Conservation (phyloP, 1,140 invertebrate species). For the Euwallacea similis region DNA sequence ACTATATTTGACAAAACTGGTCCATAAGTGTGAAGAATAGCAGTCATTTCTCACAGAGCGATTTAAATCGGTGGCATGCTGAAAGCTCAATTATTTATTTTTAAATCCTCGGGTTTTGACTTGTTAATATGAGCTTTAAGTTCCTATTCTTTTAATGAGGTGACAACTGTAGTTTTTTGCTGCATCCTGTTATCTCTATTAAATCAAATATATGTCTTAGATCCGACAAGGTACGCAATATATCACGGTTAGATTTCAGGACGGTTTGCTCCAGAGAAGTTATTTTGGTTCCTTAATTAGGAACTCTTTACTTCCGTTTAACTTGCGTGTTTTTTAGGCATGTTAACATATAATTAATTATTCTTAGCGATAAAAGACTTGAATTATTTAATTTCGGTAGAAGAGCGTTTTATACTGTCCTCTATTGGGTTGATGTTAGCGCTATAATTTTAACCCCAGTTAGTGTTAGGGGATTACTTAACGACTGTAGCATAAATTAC, state of each 20-base stretch:
- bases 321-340: too few relatives aligned
- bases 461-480: slow-evolving; percentile 34
- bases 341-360: too few relatives aligned
- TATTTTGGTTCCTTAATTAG: slow-evolving; percentile 3
- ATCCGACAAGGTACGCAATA: slow-evolving; percentile 15
- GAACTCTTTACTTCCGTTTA: neutral
- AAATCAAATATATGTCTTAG: slow-evolving; percentile 19
- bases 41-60: slow-evolving; percentile 39
- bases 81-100: slow-evolving; percentile 37
- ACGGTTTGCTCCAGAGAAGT: neutral
- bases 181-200: slow-evolving; percentile 28
- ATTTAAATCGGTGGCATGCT: slow-evolving; percentile 41
- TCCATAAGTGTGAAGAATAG: slow-evolving; percentile 41
- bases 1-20: too few relatives aligned
- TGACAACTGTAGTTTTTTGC: slow-evolving; percentile 28
- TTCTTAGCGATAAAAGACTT: too few relatives aligned
- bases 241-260: slow-evolving; percentile 17
- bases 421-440: slow-evolving; percentile 40
- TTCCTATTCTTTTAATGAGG: slow-evolving; percentile 19
- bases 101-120: slow-evolving; percentile 10
- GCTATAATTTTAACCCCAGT: slow-evolving; percentile 45
- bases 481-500: slow-evolving; percentile 34
- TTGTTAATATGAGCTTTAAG: slow-evolving; percentile 14
- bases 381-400: too few relatives aligned
- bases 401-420: slow-evolving; percentile 17